Base-by-base conservation (phyloP, 2,888 invertebrate genomes). In the Alentia gelatinosa region DNA sequence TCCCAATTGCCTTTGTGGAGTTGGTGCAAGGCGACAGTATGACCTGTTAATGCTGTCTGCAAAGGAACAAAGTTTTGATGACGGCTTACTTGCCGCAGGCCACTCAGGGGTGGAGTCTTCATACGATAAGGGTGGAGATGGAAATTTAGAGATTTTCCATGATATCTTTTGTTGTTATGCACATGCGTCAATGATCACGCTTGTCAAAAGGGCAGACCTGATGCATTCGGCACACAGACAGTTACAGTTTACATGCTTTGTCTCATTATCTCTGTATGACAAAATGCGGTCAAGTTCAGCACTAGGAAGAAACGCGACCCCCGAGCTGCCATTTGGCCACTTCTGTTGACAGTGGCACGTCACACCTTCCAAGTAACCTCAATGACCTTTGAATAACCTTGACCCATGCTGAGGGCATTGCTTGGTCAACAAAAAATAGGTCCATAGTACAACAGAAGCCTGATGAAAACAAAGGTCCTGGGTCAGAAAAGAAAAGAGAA, bases 61-160 rank as follows among this genome's bases (percentile, higher is more conserved):
- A 79, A 79, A 37, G 75, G 23, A 79, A 79, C 79, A 79, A 35
- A n/a, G 79, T n/a, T 79, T 39, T 79, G 79, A 79, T 79, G 79
- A 79, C 79, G 39, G 79, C 79, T 37, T 79, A 26, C 37, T 37
- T 37, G 39, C 23, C 37, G 79, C 79, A 35, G 35, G 19, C 19
- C 79, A 79, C 79, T 79, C 79, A 39, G 79, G 37, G 79, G 35
- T 63, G 12, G 79, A 15, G 79, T 79, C 39, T 15, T 79, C 79
- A 79, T 19, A n/a, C n/a, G n/a, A n/a, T n/a, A n/a, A n/a, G n/a
- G n/a, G n/a, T n/a, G n/a, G 1, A 74, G 74, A 33, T 74, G 74
- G 74, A 26, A 74, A 30, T 33, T 33, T 3, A 15, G 33, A 35
- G 19, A 35, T 37, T 79, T 79, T 79, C 39, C 19, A 23, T 26